Evolutionary conservation across 1,140 invertebrate genomes (phyloP), one percentile per base, ranked within the genome.

Genomic region (Agrypnia vestita): DNA sequence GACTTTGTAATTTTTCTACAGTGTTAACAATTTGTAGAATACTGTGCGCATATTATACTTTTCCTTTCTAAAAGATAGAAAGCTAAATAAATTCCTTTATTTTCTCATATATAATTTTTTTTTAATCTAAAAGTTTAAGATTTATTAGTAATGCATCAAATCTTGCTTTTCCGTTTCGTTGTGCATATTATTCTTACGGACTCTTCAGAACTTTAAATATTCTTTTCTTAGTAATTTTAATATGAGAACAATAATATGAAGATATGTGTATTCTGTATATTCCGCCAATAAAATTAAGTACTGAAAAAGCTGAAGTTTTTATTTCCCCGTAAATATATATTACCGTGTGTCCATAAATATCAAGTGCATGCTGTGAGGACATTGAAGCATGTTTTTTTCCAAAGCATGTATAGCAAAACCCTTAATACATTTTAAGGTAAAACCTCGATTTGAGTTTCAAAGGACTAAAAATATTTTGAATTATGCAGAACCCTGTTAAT

Each of bases 181-280:
- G 62, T 67, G 62, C 62, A 17, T 7, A 8, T 56, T 64, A 46
- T 56, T 56, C 15, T 17, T 21, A 59, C 15, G 55, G 15, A 59
- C 12, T 59, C 25, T 35, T 35, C 25, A 35, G 25, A 1, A 35
- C 15, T 19, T 59, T 59, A 21, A 59, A 59, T 17, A 67, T 67
- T n/a, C 4, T 67, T 44, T 35, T 67, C 35, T n/a, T 44, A 15
- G 35, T 67, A 67, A n/a, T 43, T 67, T 44, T 67, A 25, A 71
- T 21, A 49, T 71, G 67, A 71, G 9, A 71, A 71, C 47, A 51
- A 53, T 71, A 71, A 71, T 71, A 71, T 35, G 67, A 71, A 71
- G 46, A 71, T 49, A 21, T 71, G 47, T 71, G 61, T 64, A 64
- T 64, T 64, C 61, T 64, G 4, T 64, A 64, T 64, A 53, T 71